A percentile compares a stretch with the other conserved stretches of the same genome.
These are phyloP conservation scores for Etheostoma spectabile DNA, from an alignment of 2,113 vertebrate species.

Conservation along the genomic window DNA sequence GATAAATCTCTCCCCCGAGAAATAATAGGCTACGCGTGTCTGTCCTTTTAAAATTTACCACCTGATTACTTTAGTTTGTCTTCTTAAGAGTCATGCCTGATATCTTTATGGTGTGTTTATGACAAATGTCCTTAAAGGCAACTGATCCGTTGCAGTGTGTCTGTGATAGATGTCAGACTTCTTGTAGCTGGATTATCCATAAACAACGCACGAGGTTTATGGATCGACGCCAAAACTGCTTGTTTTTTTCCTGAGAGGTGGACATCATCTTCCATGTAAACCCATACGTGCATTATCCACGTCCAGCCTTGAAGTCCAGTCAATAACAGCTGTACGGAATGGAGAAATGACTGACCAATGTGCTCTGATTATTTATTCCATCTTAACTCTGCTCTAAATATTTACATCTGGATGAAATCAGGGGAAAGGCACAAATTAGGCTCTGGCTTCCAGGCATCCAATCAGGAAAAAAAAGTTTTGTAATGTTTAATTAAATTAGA, in stretches of 20 bases:
- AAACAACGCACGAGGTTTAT: slow-evolving; percentile 43
- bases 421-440: slow-evolving; percentile 22
- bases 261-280: slow-evolving; percentile 58
- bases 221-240: neutral
- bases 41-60: neutral
- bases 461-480: slow-evolving; percentile 46
- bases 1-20: neutral
- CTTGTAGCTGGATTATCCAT: slow-evolving; percentile 7
- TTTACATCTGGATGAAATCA: slow-evolving; percentile 73
- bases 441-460: slow-evolving; percentile 46
- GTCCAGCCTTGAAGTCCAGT: slow-evolving; percentile 48
- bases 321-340: slow-evolving; percentile 27
- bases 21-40: neutral
- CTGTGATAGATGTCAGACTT: slow-evolving; percentile 45
- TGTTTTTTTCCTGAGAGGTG: neutral
- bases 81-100: slow-evolving; percentile 11
- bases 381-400: slow-evolving; percentile 58
- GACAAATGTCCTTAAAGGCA: neutral
- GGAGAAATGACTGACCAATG: slow-evolving; percentile 35
- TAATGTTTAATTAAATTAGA: slow-evolving; percentile 29
- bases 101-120: slow-evolving; percentile 54
- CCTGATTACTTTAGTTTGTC: slow-evolving; percentile 17
- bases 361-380: slow-evolving; percentile 60
- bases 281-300: slow-evolving; percentile 28
- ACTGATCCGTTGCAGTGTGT: slow-evolving; percentile 30